Percentiles rank a stretch among this genome's conserved stretches.
Conservation (phyloP, 92 coral and sea anemone genomes). For the Epizoanthus scotinus region DNA sequence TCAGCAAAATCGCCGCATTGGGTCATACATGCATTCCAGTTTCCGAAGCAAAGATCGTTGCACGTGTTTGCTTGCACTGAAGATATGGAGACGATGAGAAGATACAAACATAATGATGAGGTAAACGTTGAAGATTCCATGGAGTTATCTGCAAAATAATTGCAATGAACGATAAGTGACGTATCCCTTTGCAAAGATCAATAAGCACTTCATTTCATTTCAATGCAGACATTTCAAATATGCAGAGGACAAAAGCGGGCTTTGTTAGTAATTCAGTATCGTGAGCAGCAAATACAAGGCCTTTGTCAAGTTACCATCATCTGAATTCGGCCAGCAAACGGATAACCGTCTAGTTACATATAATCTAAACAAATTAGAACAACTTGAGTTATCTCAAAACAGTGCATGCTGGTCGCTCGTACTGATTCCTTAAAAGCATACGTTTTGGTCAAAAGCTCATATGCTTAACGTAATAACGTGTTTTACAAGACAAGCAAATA, state of each 20-base stretch:
- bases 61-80: slow-evolving; percentile 17
- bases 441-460: not conserved
- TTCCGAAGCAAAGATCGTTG: slow-evolving; percentile 2
- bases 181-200: not conserved
- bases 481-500: not conserved
- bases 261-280: not conserved
- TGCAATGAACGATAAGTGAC: slow-evolving; percentile 2
- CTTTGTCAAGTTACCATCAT: too few species aligned
- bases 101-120: slow-evolving; percentile 12
- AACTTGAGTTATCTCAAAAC: not conserved
- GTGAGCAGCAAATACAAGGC: not conserved
- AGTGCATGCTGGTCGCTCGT: not conserved
- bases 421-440: not conserved
- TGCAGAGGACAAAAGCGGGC: slow-evolving; percentile 10
- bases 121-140: slow-evolving; percentile 17
- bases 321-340: too few species aligned
- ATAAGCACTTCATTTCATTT: slow-evolving; percentile 14
- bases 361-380: too few species aligned
- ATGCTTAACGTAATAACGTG: not conserved
- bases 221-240: not conserved
- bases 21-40: slow-evolving; percentile 23
- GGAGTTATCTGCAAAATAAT: slow-evolving; percentile 25
- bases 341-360: too few species aligned
- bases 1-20: not conserved
- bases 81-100: not conserved